phyloP scores from a whole-genome alignment of 1,140 invertebrate genomes.

The Rhysida immarginata region DNA sequence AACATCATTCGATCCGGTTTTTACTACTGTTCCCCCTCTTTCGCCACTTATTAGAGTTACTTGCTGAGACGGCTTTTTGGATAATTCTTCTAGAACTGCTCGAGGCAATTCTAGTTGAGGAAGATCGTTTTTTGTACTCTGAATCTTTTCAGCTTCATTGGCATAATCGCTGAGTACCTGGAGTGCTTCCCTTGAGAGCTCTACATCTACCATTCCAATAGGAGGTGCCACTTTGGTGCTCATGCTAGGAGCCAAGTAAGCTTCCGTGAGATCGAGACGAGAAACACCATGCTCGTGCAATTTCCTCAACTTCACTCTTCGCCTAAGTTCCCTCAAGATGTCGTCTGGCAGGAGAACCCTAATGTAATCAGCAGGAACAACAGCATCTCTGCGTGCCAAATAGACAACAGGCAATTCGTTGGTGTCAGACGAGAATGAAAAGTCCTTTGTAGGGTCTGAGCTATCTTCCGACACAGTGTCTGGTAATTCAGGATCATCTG shows the following conservation, averaged over 20 bases:
- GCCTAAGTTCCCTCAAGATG: neutral
- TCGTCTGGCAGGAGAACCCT: constrained; percentile 1
- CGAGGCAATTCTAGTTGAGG: constrained; percentile 2
- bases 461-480: neutral
- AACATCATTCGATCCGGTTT: neutral
- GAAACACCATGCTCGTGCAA: neutral
- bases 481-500: neutral
- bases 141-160: neutral
- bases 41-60: neutral
- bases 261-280: neutral
- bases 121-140: neutral
- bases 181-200: neutral
- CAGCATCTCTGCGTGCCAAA: constrained; percentile 1
- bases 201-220: neutral
- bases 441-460: neutral
- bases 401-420: neutral
- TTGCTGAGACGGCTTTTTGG: neutral
- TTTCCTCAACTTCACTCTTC: neutral
- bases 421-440: neutral
- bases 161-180: neutral
- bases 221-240: neutral
- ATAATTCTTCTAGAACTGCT: neutral
- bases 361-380: constrained; percentile 1
- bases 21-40: neutral
- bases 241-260: neutral